Conservation (phyloP, 2,113 vertebrate genomes). For the Polyodon spathula region DNA sequence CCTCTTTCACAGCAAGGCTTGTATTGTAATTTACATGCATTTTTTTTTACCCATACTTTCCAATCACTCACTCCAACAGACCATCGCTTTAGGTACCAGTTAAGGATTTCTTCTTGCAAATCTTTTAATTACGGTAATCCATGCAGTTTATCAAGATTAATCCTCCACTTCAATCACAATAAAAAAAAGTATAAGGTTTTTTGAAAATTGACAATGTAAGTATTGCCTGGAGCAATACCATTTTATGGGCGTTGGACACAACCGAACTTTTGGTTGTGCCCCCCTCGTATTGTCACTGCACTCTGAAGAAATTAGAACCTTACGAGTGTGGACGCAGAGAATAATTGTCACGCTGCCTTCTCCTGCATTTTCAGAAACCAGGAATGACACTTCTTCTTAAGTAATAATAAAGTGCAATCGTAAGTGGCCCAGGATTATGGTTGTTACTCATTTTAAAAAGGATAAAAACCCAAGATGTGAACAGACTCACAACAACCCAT, state of each 20-base stretch:
- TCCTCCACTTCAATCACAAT: background rate
- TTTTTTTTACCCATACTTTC: background rate
- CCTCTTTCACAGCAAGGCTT: background rate
- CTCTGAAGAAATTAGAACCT: background rate
- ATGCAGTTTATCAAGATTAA: background rate
- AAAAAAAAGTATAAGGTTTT: background rate
- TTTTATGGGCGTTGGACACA: no score
- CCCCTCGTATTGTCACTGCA: no score
- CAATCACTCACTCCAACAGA: background rate
- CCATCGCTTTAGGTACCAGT: background rate
- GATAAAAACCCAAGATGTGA: conserved; percentile 20
- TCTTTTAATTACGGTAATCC: background rate
- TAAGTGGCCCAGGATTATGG: conserved; percentile 18
- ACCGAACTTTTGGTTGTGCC: no score
- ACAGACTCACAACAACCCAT: no score
- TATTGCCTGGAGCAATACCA: no score
- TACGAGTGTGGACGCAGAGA: background rate
- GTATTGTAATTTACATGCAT: background rate
- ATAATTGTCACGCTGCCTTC: background rate
- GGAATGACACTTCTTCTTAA: background rate
- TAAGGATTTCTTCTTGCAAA: background rate
- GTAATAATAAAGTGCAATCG: conserved; percentile 5
- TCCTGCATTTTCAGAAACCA: background rate
- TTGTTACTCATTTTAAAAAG: conserved; percentile 19
- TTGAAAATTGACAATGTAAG: background rate